Base-by-base conservation (phyloP, 2,888 invertebrate species). In the Seira musarum region DNA sequence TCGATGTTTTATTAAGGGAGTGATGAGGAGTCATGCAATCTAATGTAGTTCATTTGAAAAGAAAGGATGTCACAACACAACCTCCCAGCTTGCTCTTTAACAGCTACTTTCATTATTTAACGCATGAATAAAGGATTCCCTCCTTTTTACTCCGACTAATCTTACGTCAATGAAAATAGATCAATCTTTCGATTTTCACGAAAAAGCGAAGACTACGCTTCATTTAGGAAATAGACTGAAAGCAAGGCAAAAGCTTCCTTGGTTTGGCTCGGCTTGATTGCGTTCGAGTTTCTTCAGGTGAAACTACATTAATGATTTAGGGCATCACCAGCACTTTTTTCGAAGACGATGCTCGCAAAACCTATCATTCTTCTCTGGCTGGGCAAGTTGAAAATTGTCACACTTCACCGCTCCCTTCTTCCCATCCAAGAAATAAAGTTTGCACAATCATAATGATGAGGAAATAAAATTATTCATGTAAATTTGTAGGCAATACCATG, bases 401-500 rank as follows among this genome's bases (percentile, higher is more conserved):
- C 17, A 17, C 10, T 57, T 57, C 15, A 57, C 8, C 57, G 10
- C 6, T 57, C 57, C n/a, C 57, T 10, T 40, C 40, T 40, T 40
- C 40, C 13, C 6, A n/a, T n/a, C n/a, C n/a, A n/a, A n/a, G n/a
- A n/a, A n/a, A n/a, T n/a, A n/a, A n/a, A n/a, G 6, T 40, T 40
- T 40, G 40, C 40, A 8, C 40, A 40, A 40, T 40, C 17, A n/a
- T 57, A n/a, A 57, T 57, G 15, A 8, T 57, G 17, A n/a, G 57
- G 57, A 57, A 57, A 57, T 57, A 57, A 57, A 57, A n/a, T 57
- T 57, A 57, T 57, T 57, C 57, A 57, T 57, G 57, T n/a, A 40
- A 40, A 40, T 57, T 57, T 57, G 57, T 57, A 57, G 57, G 3
- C 57, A n/a, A 57, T 57, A 57, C 15, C 57, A n/a, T 57, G 57